A percentile compares a stretch with the other conserved stretches of the same genome.
Evolutionary conservation across 2,113 vertebrate species (phyloP).

Genomic region (Cololabis saira): DNA sequence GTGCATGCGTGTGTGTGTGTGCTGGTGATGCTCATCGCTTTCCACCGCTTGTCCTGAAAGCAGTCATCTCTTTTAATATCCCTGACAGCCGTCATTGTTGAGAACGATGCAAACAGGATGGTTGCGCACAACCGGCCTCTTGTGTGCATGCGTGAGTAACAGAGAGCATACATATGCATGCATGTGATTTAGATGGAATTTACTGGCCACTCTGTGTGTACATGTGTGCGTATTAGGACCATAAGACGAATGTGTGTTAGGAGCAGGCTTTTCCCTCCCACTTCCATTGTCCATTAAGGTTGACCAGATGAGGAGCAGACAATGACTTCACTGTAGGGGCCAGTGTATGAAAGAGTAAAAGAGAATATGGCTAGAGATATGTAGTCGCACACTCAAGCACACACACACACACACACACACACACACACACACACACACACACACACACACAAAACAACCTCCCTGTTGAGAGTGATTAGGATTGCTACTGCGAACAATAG

Average conservation of each 20-base stretch:
- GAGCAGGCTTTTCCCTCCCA: conserved; percentile 69
- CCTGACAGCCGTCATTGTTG: conserved; percentile 74
- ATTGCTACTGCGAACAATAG: conserved; percentile 77
- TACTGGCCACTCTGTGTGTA: conserved; percentile 41
- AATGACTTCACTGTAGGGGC: conserved; percentile 68
- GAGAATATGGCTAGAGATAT: conserved; percentile 59
- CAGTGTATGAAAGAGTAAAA: conserved; percentile 55
- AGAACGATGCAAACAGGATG: conserved; percentile 76
- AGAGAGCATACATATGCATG: conserved; percentile 76
- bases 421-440: conserved; percentile 3
- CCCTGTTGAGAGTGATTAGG: conserved; percentile 79
- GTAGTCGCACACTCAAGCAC: conserved; percentile 33
- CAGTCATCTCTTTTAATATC: conserved; percentile 71
- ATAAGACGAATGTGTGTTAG: conserved; percentile 65
- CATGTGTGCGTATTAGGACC: conserved; percentile 27
- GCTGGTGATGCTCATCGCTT: conserved; percentile 56
- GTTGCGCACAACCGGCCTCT: conserved; percentile 62
- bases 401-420: no score
- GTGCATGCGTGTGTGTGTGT: conserved; percentile 27
- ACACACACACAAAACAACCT: conserved; percentile 37
- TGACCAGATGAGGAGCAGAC: conserved; percentile 68
- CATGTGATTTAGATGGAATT: conserved; percentile 66
- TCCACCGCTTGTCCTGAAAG: conserved; percentile 63
- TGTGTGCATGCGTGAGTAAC: conserved; percentile 59
- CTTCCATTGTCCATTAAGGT: conserved; percentile 72